Percentiles rank a stretch among this genome's conserved stretches.
Conservation (phyloP, 2,113 vertebrate species). For the Danio rerio region GRCz12tu NC_133184.1:14720501-14721000, state of each 20-base stretch:
- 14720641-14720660: constrained; percentile 25
- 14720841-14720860: constrained; percentile 52
- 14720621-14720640: constrained; percentile 10
- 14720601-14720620: constrained; percentile 2
- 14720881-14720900: constrained; percentile 46
- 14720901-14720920: constrained; percentile 38
- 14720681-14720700: constrained; percentile 45
- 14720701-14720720: constrained; percentile 14
- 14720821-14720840: constrained; percentile 36
- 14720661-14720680: constrained; percentile 19
- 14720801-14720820: constrained; percentile 19
- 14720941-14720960: constrained; percentile 20
- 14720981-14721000: neutral
- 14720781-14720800: constrained; percentile 32
- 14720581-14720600: neutral
- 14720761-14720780: constrained; percentile 23
- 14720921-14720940: neutral
- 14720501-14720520: constrained; percentile 13
- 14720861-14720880: constrained; percentile 28
- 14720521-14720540: constrained; percentile 34
- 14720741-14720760: constrained; percentile 17
- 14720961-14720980: neutral
- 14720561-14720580: neutral
- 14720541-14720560: neutral
- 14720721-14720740: neutral